Percentiles rank a stretch among this genome's conserved stretches.
These are phyloP conservation scores for Tenthredo distinguenda DNA, from an alignment of 2,888 invertebrate species.

Conservation along the genomic window DNA sequence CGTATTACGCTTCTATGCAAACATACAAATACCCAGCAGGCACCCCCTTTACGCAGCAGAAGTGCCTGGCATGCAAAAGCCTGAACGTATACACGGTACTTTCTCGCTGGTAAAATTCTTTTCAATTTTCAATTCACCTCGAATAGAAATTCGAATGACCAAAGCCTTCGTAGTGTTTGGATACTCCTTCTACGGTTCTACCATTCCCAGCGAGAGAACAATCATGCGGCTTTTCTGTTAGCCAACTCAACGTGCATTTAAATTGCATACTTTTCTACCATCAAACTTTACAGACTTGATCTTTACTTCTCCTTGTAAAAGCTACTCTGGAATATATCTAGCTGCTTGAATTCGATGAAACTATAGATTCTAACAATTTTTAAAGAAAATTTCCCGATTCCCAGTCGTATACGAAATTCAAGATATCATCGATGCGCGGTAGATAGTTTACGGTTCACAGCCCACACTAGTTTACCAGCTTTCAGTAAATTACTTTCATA, in stretches of 20 bases:
- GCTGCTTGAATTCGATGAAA: not conserved
- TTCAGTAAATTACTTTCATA: not conserved
- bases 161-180: not conserved
- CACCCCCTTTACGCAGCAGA: slow-evolving; percentile 13
- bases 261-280: slow-evolving; percentile 32
- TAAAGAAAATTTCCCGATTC: not conserved
- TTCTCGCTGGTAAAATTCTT: slow-evolving; percentile 23
- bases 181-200: not conserved
- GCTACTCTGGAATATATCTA: not conserved
- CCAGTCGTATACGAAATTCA: not conserved
- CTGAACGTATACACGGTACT: slow-evolving; percentile 2
- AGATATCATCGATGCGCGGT: not conserved
- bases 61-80: slow-evolving; percentile 41
- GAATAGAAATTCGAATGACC: slow-evolving; percentile 7
- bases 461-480: not conserved
- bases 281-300: slow-evolving; percentile 8
- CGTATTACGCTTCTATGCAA: slow-evolving; percentile 35
- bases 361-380: not conserved
- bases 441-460: not conserved
- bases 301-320: not conserved
- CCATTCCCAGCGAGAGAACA: not conserved
- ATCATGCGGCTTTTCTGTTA: slow-evolving; percentile 32
- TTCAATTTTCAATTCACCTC: slow-evolving; percentile 10
- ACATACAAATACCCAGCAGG: slow-evolving; percentile 27
- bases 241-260: slow-evolving; percentile 36